Percentiles rank a stretch among this genome's conserved stretches.
Conservation (phyloP, 1,140 invertebrate species). For the Drosophila bipectinata region DNA sequence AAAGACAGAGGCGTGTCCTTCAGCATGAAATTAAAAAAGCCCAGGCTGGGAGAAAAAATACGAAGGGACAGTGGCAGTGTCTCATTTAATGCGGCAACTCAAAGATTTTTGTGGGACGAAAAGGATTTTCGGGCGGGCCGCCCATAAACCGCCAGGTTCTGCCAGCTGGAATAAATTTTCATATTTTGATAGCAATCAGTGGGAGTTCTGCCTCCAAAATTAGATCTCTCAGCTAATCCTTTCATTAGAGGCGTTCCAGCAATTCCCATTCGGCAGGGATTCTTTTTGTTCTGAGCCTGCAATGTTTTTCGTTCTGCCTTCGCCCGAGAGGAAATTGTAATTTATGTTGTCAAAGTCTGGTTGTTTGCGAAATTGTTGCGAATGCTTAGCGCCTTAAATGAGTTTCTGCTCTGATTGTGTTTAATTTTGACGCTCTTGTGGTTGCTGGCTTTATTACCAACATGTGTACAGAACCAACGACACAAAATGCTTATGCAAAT, state of each 20-base stretch:
- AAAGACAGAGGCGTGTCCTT: slow-evolving; percentile 23
- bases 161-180: slow-evolving; percentile 60
- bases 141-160: slow-evolving; percentile 19
- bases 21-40: slow-evolving; percentile 59
- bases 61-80: slow-evolving; percentile 21
- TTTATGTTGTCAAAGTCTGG: slow-evolving; percentile 53
- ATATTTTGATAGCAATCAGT: slow-evolving; percentile 58
- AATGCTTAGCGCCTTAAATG: slow-evolving; percentile 79
- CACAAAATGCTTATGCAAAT: slow-evolving; percentile 57
- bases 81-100: slow-evolving; percentile 45
- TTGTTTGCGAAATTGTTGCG: slow-evolving; percentile 71
- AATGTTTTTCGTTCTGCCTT: slow-evolving; percentile 8
- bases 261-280: slow-evolving; percentile 50
- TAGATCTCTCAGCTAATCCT: slow-evolving; percentile 38
- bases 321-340: slow-evolving; percentile 37
- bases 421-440: slow-evolving; percentile 67
- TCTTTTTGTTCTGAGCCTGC: slow-evolving; percentile 11
- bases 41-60: slow-evolving; percentile 5
- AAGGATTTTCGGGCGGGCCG: slow-evolving; percentile 33
- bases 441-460: slow-evolving; percentile 42
- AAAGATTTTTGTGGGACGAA: slow-evolving; percentile 40
- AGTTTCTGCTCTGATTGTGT: slow-evolving; percentile 81
- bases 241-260: slow-evolving; percentile 62
- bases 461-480: slow-evolving; percentile 44
- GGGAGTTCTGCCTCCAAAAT: slow-evolving; percentile 14